A percentile compares a stretch with the other conserved stretches of the same genome.
These are phyloP conservation scores for Potorous gilbertii DNA, from an alignment of 2,797 vertebrate species.

Conservation along the genomic window DNA sequence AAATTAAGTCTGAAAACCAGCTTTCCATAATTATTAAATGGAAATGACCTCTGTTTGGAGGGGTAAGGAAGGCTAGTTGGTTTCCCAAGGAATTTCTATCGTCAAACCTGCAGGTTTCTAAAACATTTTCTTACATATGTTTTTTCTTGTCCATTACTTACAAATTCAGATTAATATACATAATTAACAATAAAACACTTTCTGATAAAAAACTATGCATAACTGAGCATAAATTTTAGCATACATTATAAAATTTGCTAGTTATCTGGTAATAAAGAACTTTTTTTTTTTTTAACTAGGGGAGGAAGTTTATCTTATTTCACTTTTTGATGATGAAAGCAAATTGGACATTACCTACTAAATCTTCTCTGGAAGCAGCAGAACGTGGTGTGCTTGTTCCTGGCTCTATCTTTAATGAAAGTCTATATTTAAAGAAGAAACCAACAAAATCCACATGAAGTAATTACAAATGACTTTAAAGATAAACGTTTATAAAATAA, in stretches of 20 bases:
- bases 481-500: slow-evolving; percentile 38
- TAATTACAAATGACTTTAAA: slow-evolving; percentile 50
- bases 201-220: slow-evolving; percentile 32
- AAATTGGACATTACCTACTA: slow-evolving; percentile 88
- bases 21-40: background rate
- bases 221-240: slow-evolving; percentile 13
- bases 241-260: slow-evolving; percentile 11
- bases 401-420: slow-evolving; percentile 98
- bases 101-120: background rate
- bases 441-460: slow-evolving; percentile 50
- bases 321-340: background rate
- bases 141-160: background rate
- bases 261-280: background rate
- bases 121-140: background rate
- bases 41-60: background rate
- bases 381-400: slow-evolving; percentile 96
- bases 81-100: background rate
- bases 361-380: slow-evolving; percentile 95
- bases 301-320: background rate
- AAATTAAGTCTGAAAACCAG: background rate
- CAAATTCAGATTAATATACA: background rate
- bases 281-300: background rate
- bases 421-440: slow-evolving; percentile 85
- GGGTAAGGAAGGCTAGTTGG: background rate
- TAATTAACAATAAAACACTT: slow-evolving; percentile 14